Conservation (phyloP, 1,140 invertebrate species). For the Papilio dardanus region DNA sequence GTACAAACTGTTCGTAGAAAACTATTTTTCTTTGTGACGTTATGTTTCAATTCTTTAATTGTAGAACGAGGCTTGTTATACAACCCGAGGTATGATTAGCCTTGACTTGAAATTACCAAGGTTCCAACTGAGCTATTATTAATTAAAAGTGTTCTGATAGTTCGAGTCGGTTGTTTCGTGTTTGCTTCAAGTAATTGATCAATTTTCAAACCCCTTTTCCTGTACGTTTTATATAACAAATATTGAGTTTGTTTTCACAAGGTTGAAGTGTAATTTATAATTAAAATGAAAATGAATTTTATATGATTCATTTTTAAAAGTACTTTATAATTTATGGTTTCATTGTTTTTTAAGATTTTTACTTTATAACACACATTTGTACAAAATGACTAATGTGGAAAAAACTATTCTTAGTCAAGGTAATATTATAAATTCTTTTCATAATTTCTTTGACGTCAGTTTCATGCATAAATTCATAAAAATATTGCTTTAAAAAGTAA, state of each 20-base stretch:
- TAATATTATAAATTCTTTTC: neutral
- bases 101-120: constrained; percentile 6
- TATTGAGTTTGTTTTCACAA: neutral
- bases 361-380: too few species aligned
- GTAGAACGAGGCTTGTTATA: neutral
- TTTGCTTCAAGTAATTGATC: constrained; percentile 12
- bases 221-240: neutral
- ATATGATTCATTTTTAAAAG: too few species aligned
- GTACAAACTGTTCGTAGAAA: neutral
- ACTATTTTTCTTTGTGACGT: neutral
- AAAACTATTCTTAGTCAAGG: neutral
- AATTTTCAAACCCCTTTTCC: constrained; percentile 8
- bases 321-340: too few species aligned
- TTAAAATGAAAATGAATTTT: too few species aligned
- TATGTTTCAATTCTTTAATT: neutral
- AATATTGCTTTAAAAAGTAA: neutral
- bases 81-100: constrained; percentile 5
- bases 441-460: neutral
- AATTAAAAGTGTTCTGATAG: constrained; percentile 20
- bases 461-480: constrained; percentile 14
- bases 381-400: too few species aligned
- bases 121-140: constrained; percentile 14
- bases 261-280: neutral
- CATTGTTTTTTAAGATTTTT: too few species aligned
- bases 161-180: constrained; percentile 17